Evolutionary conservation across 1,140 invertebrate species (phyloP), one percentile per base, ranked within the genome.

Genomic region (Centruroides vittatus): DNA sequence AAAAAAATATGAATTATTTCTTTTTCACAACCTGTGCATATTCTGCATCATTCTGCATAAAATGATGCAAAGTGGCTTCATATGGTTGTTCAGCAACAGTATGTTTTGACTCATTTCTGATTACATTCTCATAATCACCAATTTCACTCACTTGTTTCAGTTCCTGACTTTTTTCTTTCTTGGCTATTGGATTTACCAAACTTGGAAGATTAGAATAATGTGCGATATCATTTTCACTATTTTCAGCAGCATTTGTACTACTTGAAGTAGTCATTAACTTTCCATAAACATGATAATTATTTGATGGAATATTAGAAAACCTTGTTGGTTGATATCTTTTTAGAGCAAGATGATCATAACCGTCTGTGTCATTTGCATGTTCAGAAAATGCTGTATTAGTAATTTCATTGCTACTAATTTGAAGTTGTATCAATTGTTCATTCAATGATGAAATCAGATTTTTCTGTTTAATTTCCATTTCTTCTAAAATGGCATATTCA

Each of bases 1-100:
- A 23, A 23, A 23, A 23, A 23, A 23, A 23, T 23, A 23, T 23
- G 41, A 41, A 41, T 41, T 3, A 41, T 41, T 59, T 58, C 41
- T 63, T 63, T 34, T 62, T 65, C 23, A 57, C 48, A 41, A 65
- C 57, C 34, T 62, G 57, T 11, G 64, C 64, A 61, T 65, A 65
- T 55, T 65, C 64, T 35, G 57, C 58, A 50, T 59, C 60, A 60
- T 62, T 65, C 50, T 62, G 57, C 12, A 65, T 11, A 46, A 61
- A 62, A 58, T 65, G 64, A 7, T 8, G 35, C 12, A 35, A 13
- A 8, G 35, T 13, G 35, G 12, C 13, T 12, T 56, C 9, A 56
- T 56, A n/a, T 3, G 50, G 23, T 13, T n/a, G 23, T n/a, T 51
- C 50, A 51, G 23, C 4, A 41, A 41, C 41, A 6, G 8, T 41